Percentiles rank a stretch among this genome's conserved stretches.
phyloP scores from a whole-genome alignment of 1,140 invertebrate genomes.

The Drosophila pseudoobscura region DNA sequence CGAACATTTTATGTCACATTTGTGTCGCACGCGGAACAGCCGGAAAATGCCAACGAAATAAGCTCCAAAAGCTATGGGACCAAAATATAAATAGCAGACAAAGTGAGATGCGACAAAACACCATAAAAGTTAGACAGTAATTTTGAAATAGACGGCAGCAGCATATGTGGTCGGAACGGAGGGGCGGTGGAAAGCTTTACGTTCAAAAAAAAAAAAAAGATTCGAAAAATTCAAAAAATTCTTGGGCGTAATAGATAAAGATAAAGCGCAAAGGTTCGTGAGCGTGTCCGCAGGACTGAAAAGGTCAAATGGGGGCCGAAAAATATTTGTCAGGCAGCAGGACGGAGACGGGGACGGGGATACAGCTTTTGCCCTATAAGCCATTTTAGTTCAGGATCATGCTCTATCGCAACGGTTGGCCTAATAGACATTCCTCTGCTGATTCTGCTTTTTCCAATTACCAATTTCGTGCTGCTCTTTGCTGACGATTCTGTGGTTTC shows the following conservation, averaged over 20 bases:
- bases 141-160: conserved; percentile 65
- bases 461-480: conserved; percentile 41
- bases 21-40: conserved; percentile 68
- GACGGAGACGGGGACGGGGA: conserved; percentile 1
- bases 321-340: conserved; percentile 32
- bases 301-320: conserved; percentile 43
- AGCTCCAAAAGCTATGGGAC: conserved; percentile 61
- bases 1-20: conserved; percentile 75
- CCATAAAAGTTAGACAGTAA: conserved; percentile 78
- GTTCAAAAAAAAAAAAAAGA: background rate
- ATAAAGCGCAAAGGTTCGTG: conserved; percentile 70
- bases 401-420: conserved; percentile 25
- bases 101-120: conserved; percentile 69
- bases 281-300: conserved; percentile 41
- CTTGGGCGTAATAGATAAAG: conserved; percentile 42
- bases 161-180: conserved; percentile 56
- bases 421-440: conserved; percentile 12
- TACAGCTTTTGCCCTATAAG: conserved; percentile 24
- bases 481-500: conserved; percentile 53
- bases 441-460: conserved; percentile 19
- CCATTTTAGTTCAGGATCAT: conserved; percentile 24
- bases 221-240: background rate
- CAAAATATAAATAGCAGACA: conserved; percentile 65
- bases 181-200: background rate
- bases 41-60: conserved; percentile 78